phyloP scores from a whole-genome alignment of 2,888 invertebrate species.

The Limnephilus marmoratus region DNA sequence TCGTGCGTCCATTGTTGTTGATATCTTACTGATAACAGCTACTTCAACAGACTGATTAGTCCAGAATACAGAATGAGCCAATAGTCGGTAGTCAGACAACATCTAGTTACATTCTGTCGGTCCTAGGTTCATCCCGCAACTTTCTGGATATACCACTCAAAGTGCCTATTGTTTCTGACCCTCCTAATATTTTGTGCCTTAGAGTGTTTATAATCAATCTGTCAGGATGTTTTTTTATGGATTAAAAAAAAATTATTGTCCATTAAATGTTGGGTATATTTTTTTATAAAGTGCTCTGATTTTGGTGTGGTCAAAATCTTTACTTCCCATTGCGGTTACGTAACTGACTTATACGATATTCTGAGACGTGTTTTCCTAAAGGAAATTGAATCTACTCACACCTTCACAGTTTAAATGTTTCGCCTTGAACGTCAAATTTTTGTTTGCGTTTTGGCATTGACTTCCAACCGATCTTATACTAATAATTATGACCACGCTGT shows the following conservation, averaged over 20 bases:
- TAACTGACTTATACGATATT: background rate
- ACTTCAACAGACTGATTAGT: conserved; percentile 22
- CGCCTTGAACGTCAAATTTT: background rate
- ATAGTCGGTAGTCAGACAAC: conserved; percentile 7
- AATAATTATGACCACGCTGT: conserved; percentile 3
- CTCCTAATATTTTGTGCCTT: background rate
- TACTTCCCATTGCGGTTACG: background rate
- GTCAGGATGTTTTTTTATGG: background rate
- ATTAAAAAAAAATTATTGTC: background rate
- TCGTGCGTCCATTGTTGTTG: conserved; percentile 34
- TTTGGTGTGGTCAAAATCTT: background rate
- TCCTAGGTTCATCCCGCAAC: background rate
- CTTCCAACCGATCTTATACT: background rate
- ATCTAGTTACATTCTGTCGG: background rate
- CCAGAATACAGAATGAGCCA: background rate
- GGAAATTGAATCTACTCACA: background rate
- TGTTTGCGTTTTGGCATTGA: background rate
- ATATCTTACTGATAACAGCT: conserved; percentile 43
- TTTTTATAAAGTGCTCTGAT: background rate
- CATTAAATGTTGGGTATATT: background rate
- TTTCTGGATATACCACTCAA: background rate
- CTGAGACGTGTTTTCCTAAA: background rate
- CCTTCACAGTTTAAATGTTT: background rate
- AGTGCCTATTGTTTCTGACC: background rate
- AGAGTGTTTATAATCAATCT: background rate